Evolutionary conservation across 1,140 invertebrate genomes (phyloP), one percentile per base, ranked within the genome.

Genomic region (Pseudomyrmex flavicornis): DNA sequence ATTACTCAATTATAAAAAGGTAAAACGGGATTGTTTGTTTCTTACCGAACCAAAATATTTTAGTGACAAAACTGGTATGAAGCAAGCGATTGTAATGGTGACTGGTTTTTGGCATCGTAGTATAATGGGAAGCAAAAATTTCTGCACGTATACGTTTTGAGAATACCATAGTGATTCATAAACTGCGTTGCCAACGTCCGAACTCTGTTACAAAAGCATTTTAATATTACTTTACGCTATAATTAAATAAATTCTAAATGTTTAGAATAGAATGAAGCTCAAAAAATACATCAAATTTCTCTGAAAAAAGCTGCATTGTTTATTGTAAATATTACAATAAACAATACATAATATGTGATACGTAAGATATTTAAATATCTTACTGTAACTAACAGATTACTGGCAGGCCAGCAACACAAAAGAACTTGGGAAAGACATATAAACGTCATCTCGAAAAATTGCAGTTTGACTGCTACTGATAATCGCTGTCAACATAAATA

Each of bases 71-170:
- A 63, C 17, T n/a, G 62, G 62, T 63, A 63, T 63, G 8, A 63
- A 10, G 15, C 62, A 63, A 13, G 13, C 9, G 8, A 89, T 72
- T 5, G 82, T 84, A 26, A 91, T 84, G 2, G 73, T 50, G 4
- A 91, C 46, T 0, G 87, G 87, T 73, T 88, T 88, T 48, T 87
- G 88, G 58, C 73, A 72, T 63, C 89, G 75, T 54, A 50, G 2
- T 26, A 61, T 17, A 8, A 59, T 44, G 0, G 2, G n/a, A 1
- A 72, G 7, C 5, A 80, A 20, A 48, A 2, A n/a, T 7, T 70
- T 70, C 1, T 70, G 76, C 22, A 26, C 13, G 13, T 35, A 5
- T 9, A 72, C 4, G 2, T 7, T 35, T 1, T 22, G 17, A 48
- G 44, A 26, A 35, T 72, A 80, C 66, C 76, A 79, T 12, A 8